These are phyloP conservation scores for Antheraea assamensis DNA, from an alignment of 2,888 invertebrate species.

Conservation along the genomic window DNA sequence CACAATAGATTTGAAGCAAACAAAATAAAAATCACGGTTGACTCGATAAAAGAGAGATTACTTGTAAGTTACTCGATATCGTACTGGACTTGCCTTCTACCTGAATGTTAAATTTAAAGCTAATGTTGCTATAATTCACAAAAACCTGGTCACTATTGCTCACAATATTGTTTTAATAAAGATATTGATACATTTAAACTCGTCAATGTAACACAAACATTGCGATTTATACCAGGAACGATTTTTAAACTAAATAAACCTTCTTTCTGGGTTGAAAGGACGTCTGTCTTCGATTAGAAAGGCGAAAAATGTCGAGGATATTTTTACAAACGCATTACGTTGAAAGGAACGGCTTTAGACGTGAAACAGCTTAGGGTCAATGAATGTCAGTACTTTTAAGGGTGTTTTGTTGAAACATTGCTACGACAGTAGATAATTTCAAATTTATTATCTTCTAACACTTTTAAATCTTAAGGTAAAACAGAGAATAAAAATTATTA, in stretches of 20 bases:
- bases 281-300: constrained; percentile 21
- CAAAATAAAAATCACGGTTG: constrained; percentile 16
- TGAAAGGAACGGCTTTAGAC: constrained; percentile 16
- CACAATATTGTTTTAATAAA: neutral
- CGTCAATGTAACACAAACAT: neutral
- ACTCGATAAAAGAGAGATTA: neutral
- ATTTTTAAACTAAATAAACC: constrained; percentile 9
- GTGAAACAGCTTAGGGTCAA: constrained; percentile 14
- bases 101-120: neutral
- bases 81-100: neutral
- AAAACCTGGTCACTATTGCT: neutral
- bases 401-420: neutral
- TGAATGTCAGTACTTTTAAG: constrained; percentile 13
- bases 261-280: constrained; percentile 15
- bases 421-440: neutral
- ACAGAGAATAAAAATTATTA: neutral
- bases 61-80: constrained; percentile 11
- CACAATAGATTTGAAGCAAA: constrained; percentile 18
- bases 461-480: neutral
- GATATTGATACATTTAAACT: neutral
- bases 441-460: neutral
- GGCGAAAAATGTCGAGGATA: constrained; percentile 20
- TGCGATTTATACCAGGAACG: neutral
- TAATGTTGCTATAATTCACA: neutral
- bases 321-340: constrained; percentile 20